These are phyloP conservation scores for Ennomos quercinarius DNA, from an alignment of 2,888 invertebrate genomes.

Conservation along the genomic window DNA sequence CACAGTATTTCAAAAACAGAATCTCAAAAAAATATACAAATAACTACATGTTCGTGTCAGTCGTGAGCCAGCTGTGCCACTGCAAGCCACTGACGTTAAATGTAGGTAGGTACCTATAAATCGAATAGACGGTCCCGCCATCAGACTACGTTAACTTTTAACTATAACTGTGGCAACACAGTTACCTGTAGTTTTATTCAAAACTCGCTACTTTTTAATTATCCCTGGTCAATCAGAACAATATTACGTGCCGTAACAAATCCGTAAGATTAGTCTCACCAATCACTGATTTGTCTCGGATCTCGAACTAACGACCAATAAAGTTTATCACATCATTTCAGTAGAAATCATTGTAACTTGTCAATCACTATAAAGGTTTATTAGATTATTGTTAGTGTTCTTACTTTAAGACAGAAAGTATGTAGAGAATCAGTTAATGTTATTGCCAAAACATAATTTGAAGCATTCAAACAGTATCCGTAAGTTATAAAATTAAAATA, in stretches of 20 bases:
- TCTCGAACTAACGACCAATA: constrained; percentile 77
- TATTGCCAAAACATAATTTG: constrained; percentile 26
- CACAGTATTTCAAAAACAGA: not conserved
- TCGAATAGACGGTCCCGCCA: constrained; percentile 10
- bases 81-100: constrained; percentile 9
- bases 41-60: constrained; percentile 9
- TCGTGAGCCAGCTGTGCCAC: constrained; percentile 16
- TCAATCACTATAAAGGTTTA: constrained; percentile 72
- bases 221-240: constrained; percentile 72
- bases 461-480: constrained; percentile 43
- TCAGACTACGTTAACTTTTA: constrained; percentile 22
- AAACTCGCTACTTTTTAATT: constrained; percentile 76
- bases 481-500: constrained; percentile 58
- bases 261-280: constrained; percentile 66
- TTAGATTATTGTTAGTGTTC: constrained; percentile 59
- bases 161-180: no score
- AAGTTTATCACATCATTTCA: constrained; percentile 80
- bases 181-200: constrained; percentile 47
- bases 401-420: constrained; percentile 35
- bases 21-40: not conserved
- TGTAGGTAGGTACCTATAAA: not conserved
- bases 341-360: constrained; percentile 73
- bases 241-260: constrained; percentile 64
- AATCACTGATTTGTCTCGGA: constrained; percentile 69
- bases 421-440: constrained; percentile 13